Evolutionary conservation across 2,888 invertebrate species (phyloP).

Genomic region (Formica aserva): DNA sequence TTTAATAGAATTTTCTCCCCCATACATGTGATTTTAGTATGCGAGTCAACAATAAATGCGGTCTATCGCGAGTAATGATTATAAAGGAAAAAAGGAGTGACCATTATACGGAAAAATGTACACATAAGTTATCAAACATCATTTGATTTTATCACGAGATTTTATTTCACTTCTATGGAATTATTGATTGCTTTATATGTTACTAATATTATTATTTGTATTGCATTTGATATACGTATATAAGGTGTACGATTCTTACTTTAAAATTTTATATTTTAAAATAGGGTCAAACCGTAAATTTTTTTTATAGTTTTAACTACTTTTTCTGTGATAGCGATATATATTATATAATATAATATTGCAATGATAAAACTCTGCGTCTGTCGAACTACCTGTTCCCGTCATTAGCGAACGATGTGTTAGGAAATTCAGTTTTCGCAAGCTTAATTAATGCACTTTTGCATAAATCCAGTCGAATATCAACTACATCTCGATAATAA

Average conservation of each 20-base stretch:
- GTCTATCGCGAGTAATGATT: slow-evolving; percentile 16
- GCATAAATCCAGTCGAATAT: slow-evolving; percentile 62
- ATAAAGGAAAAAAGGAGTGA: neutral
- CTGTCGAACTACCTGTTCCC: slow-evolving; percentile 61
- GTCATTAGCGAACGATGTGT: slow-evolving; percentile 69
- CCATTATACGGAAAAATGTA: neutral
- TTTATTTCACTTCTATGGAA: neutral
- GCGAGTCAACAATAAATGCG: neutral
- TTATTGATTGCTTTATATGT: neutral
- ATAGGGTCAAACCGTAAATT: neutral
- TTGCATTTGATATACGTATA: no score
- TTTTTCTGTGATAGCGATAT: neutral
- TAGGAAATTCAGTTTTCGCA: slow-evolving; percentile 68
- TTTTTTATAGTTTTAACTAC: neutral
- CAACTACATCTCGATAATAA: slow-evolving; percentile 66
- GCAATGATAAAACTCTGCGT: slow-evolving; percentile 10
- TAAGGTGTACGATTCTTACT: neutral
- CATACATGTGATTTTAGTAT: neutral
- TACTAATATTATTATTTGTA: neutral
- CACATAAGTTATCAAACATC: neutral
- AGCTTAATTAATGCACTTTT: slow-evolving; percentile 76
- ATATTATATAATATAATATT: slow-evolving; percentile 34
- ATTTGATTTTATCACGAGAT: neutral
- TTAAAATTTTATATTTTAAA: neutral
- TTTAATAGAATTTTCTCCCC: slow-evolving; percentile 9